Evolutionary conservation across 2,113 vertebrate species (phyloP).

Genomic region (Bagarius yarrelli): DNA sequence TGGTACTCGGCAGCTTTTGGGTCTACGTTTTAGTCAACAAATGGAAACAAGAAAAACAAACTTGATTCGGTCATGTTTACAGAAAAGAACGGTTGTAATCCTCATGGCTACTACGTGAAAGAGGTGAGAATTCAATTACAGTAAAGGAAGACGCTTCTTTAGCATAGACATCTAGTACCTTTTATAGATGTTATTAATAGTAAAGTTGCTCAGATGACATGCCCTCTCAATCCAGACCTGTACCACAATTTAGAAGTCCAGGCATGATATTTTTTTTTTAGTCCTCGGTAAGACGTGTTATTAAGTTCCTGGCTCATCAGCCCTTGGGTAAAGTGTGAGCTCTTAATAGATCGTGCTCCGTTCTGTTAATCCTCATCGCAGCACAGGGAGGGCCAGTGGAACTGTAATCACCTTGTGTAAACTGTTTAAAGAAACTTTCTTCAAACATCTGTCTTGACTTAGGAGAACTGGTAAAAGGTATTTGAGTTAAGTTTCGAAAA

Average conservation of each 20-base stretch:
- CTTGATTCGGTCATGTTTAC: not conserved
- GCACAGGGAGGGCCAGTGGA: conserved; percentile 3
- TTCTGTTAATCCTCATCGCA: conserved; percentile 29
- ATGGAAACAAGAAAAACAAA: conserved; percentile 12
- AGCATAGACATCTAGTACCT: not conserved
- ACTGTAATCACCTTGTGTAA: conserved; percentile 55
- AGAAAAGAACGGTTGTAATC: not conserved
- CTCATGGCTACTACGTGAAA: not conserved
- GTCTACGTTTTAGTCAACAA: conserved; percentile 8
- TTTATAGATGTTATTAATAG: conserved; percentile 2
- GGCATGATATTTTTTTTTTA: not conserved
- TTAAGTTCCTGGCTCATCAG: conserved; percentile 11
- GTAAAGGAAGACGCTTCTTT: not conserved
- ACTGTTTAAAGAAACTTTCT: conserved; percentile 56
- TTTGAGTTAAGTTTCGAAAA: conserved; percentile 41
- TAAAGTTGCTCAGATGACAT: not conserved
- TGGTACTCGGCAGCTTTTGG: not conserved
- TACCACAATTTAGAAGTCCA: not conserved
- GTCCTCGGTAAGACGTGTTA: conserved; percentile 3
- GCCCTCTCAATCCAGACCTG: not conserved
- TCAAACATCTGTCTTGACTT: conserved; percentile 48
- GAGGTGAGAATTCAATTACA: not conserved
- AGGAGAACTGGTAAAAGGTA: conserved; percentile 39
- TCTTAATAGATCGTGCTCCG: conserved; percentile 17
- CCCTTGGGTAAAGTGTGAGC: conserved; percentile 12